phyloP scores from a whole-genome alignment of 1,140 invertebrate genomes.

The Dinoponera quadriceps region DNA sequence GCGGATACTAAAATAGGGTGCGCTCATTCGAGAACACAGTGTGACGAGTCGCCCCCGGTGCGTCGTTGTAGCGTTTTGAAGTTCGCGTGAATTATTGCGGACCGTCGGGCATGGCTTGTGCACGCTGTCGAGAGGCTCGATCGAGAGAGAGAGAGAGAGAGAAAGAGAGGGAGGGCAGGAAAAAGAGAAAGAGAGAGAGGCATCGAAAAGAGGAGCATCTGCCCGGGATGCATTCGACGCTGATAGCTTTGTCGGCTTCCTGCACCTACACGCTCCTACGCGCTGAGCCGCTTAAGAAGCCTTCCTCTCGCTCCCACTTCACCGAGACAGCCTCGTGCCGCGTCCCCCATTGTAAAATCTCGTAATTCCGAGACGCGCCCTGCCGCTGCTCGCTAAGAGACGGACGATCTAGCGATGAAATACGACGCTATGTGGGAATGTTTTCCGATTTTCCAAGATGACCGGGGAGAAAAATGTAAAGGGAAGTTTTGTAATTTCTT shows the following conservation, averaged over 20 bases:
- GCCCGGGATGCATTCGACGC: conserved; percentile 69
- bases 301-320: conserved; percentile 60
- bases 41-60: neutral
- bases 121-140: conserved; percentile 67
- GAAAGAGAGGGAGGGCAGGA: neutral
- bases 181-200: neutral
- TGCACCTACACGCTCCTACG: conserved; percentile 72
- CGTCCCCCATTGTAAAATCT: conserved; percentile 12
- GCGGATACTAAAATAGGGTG: conserved; percentile 28
- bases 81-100: conserved; percentile 70
- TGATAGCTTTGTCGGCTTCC: conserved; percentile 79
- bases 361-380: conserved; percentile 12
- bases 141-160: conserved; percentile 2
- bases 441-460: neutral
- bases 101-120: conserved; percentile 59
- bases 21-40: no score
- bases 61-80: conserved; percentile 48
- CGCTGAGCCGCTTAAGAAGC: conserved; percentile 75
- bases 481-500: neutral
- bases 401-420: conserved; percentile 1
- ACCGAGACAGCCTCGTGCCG: conserved; percentile 4
- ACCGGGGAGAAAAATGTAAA: neutral
- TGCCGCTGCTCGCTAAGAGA: conserved; percentile 20
- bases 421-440: neutral
- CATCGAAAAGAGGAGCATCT: conserved; percentile 66